These are phyloP conservation scores for Cryptus viduatorius DNA, from an alignment of 2,888 invertebrate species.

Conservation along the genomic window DNA sequence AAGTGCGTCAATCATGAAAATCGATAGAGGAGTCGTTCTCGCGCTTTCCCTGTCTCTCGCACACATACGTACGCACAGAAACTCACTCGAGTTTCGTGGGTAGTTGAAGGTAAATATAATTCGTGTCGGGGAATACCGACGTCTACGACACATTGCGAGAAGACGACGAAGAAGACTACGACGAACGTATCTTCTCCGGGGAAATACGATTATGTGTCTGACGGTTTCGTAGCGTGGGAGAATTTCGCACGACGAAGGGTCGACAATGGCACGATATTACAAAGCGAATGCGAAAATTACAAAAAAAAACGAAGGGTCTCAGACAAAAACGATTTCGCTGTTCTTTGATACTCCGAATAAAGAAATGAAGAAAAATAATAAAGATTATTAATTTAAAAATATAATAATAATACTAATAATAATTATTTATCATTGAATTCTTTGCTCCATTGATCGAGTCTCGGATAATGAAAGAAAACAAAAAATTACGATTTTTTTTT, in stretches of 20 bases:
- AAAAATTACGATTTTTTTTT: too few species aligned
- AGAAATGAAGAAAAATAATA: too few species aligned
- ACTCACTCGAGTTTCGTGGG: constrained; percentile 30
- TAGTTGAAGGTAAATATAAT: constrained; percentile 57
- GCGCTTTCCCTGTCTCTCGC: constrained; percentile 48
- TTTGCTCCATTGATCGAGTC: too few species aligned
- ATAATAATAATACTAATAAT: too few species aligned
- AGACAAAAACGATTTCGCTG: not conserved
- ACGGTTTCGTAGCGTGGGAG: constrained; percentile 53
- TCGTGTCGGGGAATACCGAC: constrained; percentile 44
- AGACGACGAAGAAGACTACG: constrained; percentile 29
- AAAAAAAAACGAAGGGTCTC: not conserved
- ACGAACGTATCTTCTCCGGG: constrained; percentile 37
- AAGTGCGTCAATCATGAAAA: constrained; percentile 66
- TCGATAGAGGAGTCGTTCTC: constrained; percentile 64
- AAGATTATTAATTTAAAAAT: too few species aligned
- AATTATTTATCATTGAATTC: too few species aligned
- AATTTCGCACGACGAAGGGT: constrained; percentile 50
- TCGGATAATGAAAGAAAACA: too few species aligned
- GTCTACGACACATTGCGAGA: constrained; percentile 35
- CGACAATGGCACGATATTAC: not conserved
- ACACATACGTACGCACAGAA: constrained; percentile 33
- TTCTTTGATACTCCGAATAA: too few species aligned
- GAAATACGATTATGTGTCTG: constrained; percentile 61
- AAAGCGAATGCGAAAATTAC: constrained; percentile 13